These are phyloP conservation scores for Micronisus gabar DNA, from an alignment of 2,113 vertebrate species.

Conservation along the genomic window DNA sequence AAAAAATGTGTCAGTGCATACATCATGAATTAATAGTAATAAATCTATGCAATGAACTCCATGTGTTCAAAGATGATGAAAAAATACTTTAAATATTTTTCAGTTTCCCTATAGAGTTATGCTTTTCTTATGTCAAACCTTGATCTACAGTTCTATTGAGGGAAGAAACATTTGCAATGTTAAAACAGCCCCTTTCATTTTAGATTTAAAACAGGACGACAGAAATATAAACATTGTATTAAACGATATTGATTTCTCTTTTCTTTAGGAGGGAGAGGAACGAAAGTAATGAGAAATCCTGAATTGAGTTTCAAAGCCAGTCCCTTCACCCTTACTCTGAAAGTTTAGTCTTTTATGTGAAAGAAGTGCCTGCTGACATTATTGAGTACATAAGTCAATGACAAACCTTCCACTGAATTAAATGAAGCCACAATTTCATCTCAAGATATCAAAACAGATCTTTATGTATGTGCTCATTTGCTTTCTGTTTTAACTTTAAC, in stretches of 20 bases:
- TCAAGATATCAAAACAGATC: neutral
- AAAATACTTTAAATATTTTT: constrained; percentile 50
- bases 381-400: neutral
- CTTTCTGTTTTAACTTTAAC: neutral
- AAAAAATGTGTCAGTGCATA: neutral
- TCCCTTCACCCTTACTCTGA: neutral
- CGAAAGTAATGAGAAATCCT: constrained; percentile 1
- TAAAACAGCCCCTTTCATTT: constrained; percentile 24
- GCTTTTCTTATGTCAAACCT: constrained; percentile 24
- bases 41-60: neutral
- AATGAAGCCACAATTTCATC: neutral
- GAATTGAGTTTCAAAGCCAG: neutral
- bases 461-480: neutral
- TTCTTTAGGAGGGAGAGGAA: neutral
- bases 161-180: neutral
- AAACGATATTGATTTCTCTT: constrained; percentile 4
- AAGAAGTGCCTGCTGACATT: neutral
- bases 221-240: constrained; percentile 35
- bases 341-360: neutral
- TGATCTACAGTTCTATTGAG: constrained; percentile 23
- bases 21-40: neutral
- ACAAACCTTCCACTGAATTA: neutral
- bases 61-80: constrained; percentile 51
- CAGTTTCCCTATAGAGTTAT: neutral
- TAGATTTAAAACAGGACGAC: constrained; percentile 29